Percentiles rank a stretch among this genome's conserved stretches.
Conservation (phyloP, 2,888 invertebrate species). For the Salpingus planirostris region DNA sequence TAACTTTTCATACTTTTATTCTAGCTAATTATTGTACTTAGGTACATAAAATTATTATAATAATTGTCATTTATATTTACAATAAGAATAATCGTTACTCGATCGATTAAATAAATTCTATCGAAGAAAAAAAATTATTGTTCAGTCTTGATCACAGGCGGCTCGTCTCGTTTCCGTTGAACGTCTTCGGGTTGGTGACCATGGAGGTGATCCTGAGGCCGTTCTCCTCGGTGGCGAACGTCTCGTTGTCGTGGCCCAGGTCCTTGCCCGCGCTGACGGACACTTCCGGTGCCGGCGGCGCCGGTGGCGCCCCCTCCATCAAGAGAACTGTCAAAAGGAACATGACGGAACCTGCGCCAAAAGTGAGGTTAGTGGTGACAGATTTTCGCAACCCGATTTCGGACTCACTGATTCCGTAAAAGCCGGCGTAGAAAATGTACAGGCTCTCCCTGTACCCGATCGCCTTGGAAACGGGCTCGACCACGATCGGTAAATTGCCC, state of each 20-base stretch:
- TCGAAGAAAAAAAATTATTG: no score
- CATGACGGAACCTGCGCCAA: slow-evolving; percentile 65
- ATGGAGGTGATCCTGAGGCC: slow-evolving; percentile 29
- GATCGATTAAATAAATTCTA: no score
- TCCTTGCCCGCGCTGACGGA: slow-evolving; percentile 17
- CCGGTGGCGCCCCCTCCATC: slow-evolving; percentile 56
- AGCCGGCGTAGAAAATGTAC: slow-evolving; percentile 82
- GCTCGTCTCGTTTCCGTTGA: slow-evolving; percentile 24
- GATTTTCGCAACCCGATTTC: slow-evolving; percentile 39
- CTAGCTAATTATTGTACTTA: no score
- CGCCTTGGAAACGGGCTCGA: slow-evolving; percentile 73
- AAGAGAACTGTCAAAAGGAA: slow-evolving; percentile 75
- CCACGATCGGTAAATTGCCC: slow-evolving; percentile 79
- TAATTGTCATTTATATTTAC: no score
- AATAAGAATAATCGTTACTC: no score
- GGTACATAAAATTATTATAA: no score
- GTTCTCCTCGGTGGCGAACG: slow-evolving; percentile 35
- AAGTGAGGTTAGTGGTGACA: not conserved
- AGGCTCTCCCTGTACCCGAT: slow-evolving; percentile 77
- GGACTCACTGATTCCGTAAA: slow-evolving; percentile 81
- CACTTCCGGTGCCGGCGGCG: slow-evolving; percentile 6
- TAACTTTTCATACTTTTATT: no score
- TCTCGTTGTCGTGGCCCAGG: slow-evolving; percentile 36
- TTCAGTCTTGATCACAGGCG: no score
- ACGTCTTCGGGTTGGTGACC: slow-evolving; percentile 25